Percentiles rank a stretch among this genome's conserved stretches.
Evolutionary conservation across 1,140 invertebrate genomes (phyloP).

Genomic region (Heliconius nattereri): DNA sequence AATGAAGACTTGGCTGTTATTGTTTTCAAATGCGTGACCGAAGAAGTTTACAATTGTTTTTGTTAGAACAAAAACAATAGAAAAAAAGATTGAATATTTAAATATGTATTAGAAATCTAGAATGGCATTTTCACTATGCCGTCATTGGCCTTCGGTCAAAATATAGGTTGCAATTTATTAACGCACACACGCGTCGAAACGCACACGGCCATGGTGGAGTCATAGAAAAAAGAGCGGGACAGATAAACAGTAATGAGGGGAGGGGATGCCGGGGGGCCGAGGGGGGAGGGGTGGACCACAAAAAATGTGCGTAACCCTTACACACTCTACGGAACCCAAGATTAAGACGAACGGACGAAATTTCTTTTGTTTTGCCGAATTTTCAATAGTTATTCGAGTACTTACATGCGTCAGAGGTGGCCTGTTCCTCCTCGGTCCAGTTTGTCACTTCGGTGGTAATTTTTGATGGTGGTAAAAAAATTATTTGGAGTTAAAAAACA

Average conservation of each 20-base stretch:
- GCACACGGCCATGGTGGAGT: constrained; percentile 56
- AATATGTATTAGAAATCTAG: constrained; percentile 38
- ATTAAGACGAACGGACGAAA: constrained; percentile 61
- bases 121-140: constrained; percentile 41
- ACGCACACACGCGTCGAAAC: constrained; percentile 62
- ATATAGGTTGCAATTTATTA: constrained; percentile 80
- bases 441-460: constrained; percentile 80
- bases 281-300: constrained; percentile 68
- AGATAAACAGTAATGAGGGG: constrained; percentile 72
- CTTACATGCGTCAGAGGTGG: constrained; percentile 79
- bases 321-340: constrained; percentile 60
- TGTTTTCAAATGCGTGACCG: neutral
- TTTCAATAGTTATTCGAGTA: constrained; percentile 36
- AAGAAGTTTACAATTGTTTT: neutral
- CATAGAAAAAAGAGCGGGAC: constrained; percentile 79
- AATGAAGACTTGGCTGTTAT: neutral
- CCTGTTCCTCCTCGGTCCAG: constrained; percentile 76
- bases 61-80: neutral
- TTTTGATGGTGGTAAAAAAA: constrained; percentile 57
- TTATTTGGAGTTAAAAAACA: constrained; percentile 48
- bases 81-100: constrained; percentile 34
- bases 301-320: constrained; percentile 77
- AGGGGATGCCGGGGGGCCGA: constrained; percentile 55
- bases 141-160: constrained; percentile 76
- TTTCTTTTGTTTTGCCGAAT: neutral